Evolutionary conservation across 64 coral and sea anemone genomes (phyloP), one percentile per base, ranked within the genome.

Genomic region (Platygyra sinensis): DNA sequence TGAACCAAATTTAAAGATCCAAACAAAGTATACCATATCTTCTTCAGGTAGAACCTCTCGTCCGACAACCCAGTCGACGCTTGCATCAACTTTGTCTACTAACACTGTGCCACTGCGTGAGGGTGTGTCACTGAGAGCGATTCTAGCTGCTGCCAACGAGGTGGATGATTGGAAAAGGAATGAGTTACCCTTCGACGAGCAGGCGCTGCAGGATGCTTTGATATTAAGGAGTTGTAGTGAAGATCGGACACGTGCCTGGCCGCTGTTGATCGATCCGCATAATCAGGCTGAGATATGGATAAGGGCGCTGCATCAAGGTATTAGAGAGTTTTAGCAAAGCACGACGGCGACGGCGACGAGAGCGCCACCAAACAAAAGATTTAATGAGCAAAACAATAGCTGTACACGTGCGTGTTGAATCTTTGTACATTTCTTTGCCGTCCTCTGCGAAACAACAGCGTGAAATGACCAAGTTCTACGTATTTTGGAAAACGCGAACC

Each of bases 221-320:
- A 99, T 96, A 72, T 90, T 93, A 79, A 83, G 94, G n/a, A 87
- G 85, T 12, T 93, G 88, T 50, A 76, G 93, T 17, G 57, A 82
- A 30, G 89, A 93, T 84, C 87, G 94, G 13, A 71, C 72, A 69
- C 77, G 76, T 10, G 92, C 88, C 65, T 99, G 97, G 97, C 97
- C 97, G 3, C 55, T 99, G 10, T 84, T 99, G 60, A 71, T 99
- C 51, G 97, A 99, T 33, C 91, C 91, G 0, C 91, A 99, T 88
- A 77, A 86, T 22, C 97, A 96, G 57, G 94, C 94, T 24, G 94
- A 95, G 61, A 80, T 90, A 65, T 99, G 97, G 97, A 84, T 99
- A 54, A 89, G 73, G 82, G 88, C 82, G 28, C 62, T 99, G 0
- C 76, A 93, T 72, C 77, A 96, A 91, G 89, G 91, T 95, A 89